Evolutionary conservation across 2,888 invertebrate genomes (phyloP).

Genomic region (Dolichopus griseipennis): DNA sequence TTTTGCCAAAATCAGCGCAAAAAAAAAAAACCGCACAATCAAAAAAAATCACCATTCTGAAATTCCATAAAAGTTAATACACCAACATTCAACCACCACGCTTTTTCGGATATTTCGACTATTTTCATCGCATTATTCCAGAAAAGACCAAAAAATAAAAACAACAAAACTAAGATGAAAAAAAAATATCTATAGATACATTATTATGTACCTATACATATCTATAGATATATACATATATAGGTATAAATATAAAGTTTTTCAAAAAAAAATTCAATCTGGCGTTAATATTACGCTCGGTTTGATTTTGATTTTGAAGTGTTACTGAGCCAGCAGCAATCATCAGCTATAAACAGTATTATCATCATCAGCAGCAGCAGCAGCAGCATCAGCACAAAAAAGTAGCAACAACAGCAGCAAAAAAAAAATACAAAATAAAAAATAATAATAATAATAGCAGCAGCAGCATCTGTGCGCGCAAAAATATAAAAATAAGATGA

Average conservation of each 20-base stretch:
- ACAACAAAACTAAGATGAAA: not conserved
- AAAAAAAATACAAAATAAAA: too few relatives aligned
- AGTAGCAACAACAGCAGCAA: not conserved
- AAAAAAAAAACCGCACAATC: not conserved
- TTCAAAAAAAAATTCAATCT: conserved; percentile 6
- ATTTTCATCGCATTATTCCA: too few relatives aligned
- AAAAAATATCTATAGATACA: not conserved
- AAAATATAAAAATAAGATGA: not conserved
- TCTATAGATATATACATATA: too few relatives aligned
- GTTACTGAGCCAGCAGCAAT: conserved; percentile 2
- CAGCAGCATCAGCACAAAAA: not conserved
- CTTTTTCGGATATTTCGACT: not conserved
- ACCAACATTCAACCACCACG: not conserved
- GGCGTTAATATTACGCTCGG: conserved; percentile 6
- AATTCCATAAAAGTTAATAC: too few relatives aligned
- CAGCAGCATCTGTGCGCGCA: not conserved
- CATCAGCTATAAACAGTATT: not conserved
- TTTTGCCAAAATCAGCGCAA: not conserved
- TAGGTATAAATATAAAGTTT: not conserved
- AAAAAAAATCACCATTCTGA: not conserved
- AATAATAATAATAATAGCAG: not conserved
- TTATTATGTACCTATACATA: too few relatives aligned
- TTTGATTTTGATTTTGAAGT: not conserved
- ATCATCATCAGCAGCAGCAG: not conserved
- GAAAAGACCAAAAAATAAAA: too few relatives aligned